Base-by-base conservation (phyloP, 2,113 vertebrate genomes). In the Rhineura floridana region DNA sequence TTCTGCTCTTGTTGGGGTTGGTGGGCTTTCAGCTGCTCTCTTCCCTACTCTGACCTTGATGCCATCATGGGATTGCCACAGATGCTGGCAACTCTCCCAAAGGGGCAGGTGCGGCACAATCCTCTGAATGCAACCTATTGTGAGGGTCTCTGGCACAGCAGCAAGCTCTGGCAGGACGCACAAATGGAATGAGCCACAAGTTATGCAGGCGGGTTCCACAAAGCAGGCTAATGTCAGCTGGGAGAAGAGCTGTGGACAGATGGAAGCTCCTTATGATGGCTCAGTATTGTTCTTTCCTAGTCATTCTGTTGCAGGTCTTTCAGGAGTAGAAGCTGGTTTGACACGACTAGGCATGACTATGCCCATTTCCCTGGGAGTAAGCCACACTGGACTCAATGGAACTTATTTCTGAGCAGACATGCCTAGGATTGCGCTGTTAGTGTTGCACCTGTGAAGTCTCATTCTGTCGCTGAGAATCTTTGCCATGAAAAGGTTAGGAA, bases 61-160 rank as follows among this genome's bases (percentile, higher is more conserved):
- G 52, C 12, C 44, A 30, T 67, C 36, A 28, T 25, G 59, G 73
- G 69, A 36, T 33, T 36, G 59, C 81, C 25, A 11, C 63, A 70
- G 81, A 77, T 76, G 36, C 73, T 84, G 87, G 87, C 81, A 25
- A 4, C 81, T 52, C 10, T 52, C 87, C 72, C 55, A 36, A n/a
- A 77, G 50, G 81, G 81, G 81, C 87, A 88, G 87, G 73, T 84
- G 87, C 46, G 4, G 4, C 4, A 6, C 30, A 8, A 59, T 4
- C 73, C 36, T n/a, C 44, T 78, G 30, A 88, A 88, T 69, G 82
- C 48, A 59, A 36, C 46, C 81, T 70, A 70, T 88, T 88, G 81
- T 84, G 48, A 21, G 48, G 19, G 19, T 19, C 73, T 46, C 62
- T 55, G 81, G 81, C 75, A 23, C 9, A 3, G 11, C 30, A 25